These are phyloP conservation scores for Stichodactyla mertensii DNA, from an alignment of 64 coral and sea anemone species.

Conservation along the genomic window DNA sequence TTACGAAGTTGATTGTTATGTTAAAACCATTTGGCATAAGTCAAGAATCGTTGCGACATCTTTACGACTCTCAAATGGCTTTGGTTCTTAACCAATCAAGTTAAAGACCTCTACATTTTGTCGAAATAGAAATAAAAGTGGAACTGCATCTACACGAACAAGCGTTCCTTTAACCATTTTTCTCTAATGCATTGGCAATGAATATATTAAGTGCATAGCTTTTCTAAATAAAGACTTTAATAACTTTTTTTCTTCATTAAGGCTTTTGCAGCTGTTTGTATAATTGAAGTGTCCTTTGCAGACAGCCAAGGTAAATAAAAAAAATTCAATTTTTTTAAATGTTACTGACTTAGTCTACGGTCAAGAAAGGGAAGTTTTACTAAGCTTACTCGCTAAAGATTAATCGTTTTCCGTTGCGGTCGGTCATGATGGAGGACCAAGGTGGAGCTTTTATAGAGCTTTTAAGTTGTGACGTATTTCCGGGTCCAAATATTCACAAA, in stretches of 20 bases:
- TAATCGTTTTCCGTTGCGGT: no score
- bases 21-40: no score
- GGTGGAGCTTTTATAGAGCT: neutral
- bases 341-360: no score
- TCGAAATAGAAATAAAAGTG: no score
- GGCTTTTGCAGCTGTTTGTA: neutral
- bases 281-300: neutral
- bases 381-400: no score
- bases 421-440: neutral
- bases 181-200: neutral
- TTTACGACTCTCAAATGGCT: neutral
- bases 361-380: no score
- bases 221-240: neutral
- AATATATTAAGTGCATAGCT: neutral
- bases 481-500: no score
- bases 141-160: no score
- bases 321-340: neutral
- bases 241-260: neutral
- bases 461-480: no score
- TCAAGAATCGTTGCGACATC: neutral
- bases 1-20: neutral
- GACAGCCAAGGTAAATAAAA: neutral
- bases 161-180: neutral
- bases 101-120: no score
- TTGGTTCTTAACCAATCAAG: neutral